phyloP scores from a whole-genome alignment of 2,888 invertebrate species.

The Blastobasis adustella region DNA sequence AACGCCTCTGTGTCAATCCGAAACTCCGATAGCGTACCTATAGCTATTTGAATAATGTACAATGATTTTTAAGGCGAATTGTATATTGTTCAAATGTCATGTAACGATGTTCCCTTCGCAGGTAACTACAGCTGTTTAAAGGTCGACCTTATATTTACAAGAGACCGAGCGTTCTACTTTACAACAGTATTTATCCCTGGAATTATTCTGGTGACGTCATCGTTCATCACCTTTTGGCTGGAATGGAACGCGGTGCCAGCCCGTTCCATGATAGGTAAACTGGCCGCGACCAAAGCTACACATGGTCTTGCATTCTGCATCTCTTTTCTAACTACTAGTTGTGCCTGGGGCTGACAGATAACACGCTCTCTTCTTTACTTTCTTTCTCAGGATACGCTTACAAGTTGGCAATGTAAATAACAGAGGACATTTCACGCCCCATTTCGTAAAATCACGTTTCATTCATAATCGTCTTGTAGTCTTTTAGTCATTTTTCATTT shows the following conservation, averaged over 20 bases:
- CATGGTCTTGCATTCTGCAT: constrained; percentile 56
- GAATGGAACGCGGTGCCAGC: constrained; percentile 94
- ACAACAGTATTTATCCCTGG: constrained; percentile 93
- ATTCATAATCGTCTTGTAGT: background rate
- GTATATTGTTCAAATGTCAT: constrained; percentile 37
- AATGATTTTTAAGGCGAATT: constrained; percentile 15
- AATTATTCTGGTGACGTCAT: constrained; percentile 91
- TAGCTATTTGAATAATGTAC: constrained; percentile 27
- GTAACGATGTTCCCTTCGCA: constrained; percentile 68
- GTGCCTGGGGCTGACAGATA: constrained; percentile 59
- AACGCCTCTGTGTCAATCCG: constrained; percentile 27
- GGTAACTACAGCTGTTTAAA: constrained; percentile 93
- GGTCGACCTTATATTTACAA: constrained; percentile 90
- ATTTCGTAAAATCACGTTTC: constrained; percentile 6
- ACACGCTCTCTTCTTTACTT: constrained; percentile 47
- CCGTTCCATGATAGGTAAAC: constrained; percentile 90
- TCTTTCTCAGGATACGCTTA: constrained; percentile 52
- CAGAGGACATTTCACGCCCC: constrained; percentile 3
- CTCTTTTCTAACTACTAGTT: constrained; percentile 46
- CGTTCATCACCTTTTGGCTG: constrained; percentile 91
- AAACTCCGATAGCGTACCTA: constrained; percentile 20
- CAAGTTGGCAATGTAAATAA: constrained; percentile 40
- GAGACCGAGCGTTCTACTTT: constrained; percentile 93
- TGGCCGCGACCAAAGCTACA: constrained; percentile 47
- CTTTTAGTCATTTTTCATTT: too few species aligned